These are phyloP conservation scores for Scartelaos histophorus DNA, from an alignment of 2,113 vertebrate genomes.

Conservation along the genomic window DNA sequence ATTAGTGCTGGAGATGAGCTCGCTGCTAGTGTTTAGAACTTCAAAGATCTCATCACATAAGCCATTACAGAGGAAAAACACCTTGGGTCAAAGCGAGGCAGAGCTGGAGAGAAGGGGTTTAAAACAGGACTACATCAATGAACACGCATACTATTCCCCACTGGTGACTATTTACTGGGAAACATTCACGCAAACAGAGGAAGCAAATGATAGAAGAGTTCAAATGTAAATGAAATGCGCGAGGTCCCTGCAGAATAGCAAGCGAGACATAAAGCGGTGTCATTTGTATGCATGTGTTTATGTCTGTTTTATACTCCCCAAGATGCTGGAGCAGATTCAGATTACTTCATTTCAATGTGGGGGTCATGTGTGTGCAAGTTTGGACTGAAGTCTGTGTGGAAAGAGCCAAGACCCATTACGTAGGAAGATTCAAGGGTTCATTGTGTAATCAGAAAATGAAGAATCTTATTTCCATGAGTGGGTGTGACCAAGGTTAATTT, in stretches of 20 bases:
- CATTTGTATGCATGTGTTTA: slow-evolving; percentile 43
- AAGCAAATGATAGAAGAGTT: slow-evolving; percentile 9
- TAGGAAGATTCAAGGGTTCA: slow-evolving; percentile 6
- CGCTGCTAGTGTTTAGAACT: slow-evolving; percentile 35
- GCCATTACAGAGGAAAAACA: slow-evolving; percentile 26
- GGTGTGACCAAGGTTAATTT: background rate
- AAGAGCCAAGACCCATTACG: background rate
- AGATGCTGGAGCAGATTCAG: slow-evolving; percentile 16
- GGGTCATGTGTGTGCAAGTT: slow-evolving; percentile 4
- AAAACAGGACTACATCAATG: slow-evolving; percentile 18
- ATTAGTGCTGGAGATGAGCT: slow-evolving; percentile 43
- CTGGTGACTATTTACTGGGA: slow-evolving; percentile 18
- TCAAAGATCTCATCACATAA: slow-evolving; percentile 37
- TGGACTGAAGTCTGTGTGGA: slow-evolving; percentile 4
- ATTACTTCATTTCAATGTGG: slow-evolving; percentile 24
- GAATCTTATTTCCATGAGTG: background rate
- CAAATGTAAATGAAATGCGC: slow-evolving; percentile 12
- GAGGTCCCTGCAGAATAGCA: slow-evolving; percentile 8
- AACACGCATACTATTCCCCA: slow-evolving; percentile 13
- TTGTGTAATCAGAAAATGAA: slow-evolving; percentile 23
- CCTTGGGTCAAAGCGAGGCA: slow-evolving; percentile 17
- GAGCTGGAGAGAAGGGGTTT: slow-evolving; percentile 15
- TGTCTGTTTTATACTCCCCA: slow-evolving; percentile 10
- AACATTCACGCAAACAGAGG: slow-evolving; percentile 8
- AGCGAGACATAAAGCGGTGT: slow-evolving; percentile 31